Conservation (phyloP, 2,113 vertebrate species). For the Pedionomus torquatus region DNA sequence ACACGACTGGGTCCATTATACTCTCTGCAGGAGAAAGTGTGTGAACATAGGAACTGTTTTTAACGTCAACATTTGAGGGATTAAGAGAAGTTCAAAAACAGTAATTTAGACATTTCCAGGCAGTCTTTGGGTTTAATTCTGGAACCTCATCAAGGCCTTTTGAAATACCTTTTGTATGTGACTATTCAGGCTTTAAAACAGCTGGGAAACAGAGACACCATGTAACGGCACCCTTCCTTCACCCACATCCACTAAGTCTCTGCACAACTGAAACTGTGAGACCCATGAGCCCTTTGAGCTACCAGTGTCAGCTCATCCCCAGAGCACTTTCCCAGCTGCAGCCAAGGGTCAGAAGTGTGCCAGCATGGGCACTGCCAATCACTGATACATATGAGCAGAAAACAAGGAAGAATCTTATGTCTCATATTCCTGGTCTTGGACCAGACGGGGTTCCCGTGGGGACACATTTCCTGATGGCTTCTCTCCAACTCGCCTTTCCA, state of each 20-base stretch:
- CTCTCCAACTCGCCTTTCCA: neutral
- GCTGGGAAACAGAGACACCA: neutral
- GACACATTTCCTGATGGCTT: slow-evolving; percentile 29
- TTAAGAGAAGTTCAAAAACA: neutral
- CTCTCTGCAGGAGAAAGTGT: neutral
- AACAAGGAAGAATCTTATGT: neutral
- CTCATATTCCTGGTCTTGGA: neutral
- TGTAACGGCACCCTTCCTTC: neutral
- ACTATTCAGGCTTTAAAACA: neutral
- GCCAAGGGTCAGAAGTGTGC: neutral
- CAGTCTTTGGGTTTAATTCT: neutral
- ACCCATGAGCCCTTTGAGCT: neutral
- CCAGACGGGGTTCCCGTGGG: neutral
- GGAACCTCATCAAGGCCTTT: neutral
- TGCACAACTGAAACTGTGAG: neutral
- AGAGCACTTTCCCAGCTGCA: neutral
- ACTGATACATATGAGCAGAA: fast-evolving
- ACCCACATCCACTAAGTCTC: neutral
- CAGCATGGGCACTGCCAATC: neutral
- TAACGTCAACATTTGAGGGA: neutral
- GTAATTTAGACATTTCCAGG: neutral
- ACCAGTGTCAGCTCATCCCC: fast-evolving
- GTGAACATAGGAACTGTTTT: neutral
- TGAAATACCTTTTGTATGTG: neutral
- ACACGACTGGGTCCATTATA: neutral